Percentiles rank a stretch among this genome's conserved stretches.
phyloP scores from a whole-genome alignment of 2,113 vertebrate genomes.

The Pteropus alecto region DNA sequence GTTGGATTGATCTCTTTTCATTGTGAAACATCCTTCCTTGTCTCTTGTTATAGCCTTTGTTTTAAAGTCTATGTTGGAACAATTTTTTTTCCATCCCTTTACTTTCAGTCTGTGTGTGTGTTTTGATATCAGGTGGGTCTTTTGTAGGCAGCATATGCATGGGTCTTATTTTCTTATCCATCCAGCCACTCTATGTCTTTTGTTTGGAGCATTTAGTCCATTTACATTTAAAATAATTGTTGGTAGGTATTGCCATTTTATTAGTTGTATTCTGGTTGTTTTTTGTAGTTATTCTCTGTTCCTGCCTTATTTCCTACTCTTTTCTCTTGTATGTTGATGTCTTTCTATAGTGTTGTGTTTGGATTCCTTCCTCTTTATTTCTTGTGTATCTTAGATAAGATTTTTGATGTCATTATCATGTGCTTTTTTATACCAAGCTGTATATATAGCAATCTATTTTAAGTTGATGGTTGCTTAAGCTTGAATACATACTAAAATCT shows the following conservation, averaged over 20 bases:
- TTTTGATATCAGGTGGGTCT: not conserved
- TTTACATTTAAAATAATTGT: not conserved
- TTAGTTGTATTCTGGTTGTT: not conserved
- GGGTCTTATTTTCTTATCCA: not conserved
- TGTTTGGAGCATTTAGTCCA: not conserved
- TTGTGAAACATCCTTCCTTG: not conserved
- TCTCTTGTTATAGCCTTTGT: not conserved
- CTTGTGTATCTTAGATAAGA: not conserved
- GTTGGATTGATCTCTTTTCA: not conserved
- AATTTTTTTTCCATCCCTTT: not conserved
- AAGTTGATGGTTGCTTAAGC: not conserved
- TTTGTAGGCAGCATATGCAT: not conserved
- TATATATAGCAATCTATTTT: not conserved
- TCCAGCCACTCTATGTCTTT: not conserved
- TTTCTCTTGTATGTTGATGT: not conserved
- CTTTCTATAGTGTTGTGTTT: not conserved
- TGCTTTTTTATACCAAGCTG: not conserved
- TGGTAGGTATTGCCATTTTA: not conserved
- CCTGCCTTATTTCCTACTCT: not conserved
- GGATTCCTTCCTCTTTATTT: not conserved
- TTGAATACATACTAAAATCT: not conserved
- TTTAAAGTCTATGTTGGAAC: not conserved
- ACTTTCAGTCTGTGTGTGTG: not conserved
- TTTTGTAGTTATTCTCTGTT: not conserved
- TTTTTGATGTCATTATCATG: not conserved